These are phyloP conservation scores for Radopholus similis DNA, from an alignment of 1,140 invertebrate species.

Conservation along the genomic window DNA sequence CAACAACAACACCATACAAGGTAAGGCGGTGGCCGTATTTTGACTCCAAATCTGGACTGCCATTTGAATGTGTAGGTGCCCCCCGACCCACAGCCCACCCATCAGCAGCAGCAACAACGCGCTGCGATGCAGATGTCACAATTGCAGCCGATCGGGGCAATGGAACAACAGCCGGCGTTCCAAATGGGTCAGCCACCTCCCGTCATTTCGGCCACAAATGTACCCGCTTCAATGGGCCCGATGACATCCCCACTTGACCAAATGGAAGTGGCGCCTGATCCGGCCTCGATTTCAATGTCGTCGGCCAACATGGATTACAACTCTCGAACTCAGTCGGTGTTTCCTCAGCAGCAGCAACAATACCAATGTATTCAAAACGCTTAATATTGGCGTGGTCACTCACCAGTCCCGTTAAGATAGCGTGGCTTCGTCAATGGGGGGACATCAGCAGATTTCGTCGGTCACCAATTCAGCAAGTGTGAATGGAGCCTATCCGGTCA, in stretches of 20 bases:
- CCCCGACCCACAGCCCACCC: slow-evolving; percentile 58
- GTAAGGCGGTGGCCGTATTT: background rate
- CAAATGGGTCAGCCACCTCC: slow-evolving; percentile 16
- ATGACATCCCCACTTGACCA: background rate
- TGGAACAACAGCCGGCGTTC: background rate
- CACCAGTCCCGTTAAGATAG: too few relatives aligned
- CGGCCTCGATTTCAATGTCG: background rate
- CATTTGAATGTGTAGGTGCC: slow-evolving; percentile 37
- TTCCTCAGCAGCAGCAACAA: slow-evolving; percentile 3
- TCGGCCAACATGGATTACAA: background rate
- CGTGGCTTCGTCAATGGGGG: background rate
- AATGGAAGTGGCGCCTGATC: background rate
- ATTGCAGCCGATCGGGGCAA: background rate
- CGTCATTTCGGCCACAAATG: background rate
- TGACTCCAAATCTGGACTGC: background rate
- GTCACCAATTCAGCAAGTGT: background rate
- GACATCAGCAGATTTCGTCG: slow-evolving; percentile 2
- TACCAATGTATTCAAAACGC: too few relatives aligned
- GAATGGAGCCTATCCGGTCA: background rate
- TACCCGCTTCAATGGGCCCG: background rate
- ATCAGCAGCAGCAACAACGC: slow-evolving; percentile 27
- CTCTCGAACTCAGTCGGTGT: background rate
- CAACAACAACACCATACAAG: slow-evolving; percentile 3
- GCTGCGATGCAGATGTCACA: background rate
- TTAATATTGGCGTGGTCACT: too few relatives aligned